Percentiles rank a stretch among this genome's conserved stretches.
These are phyloP conservation scores for Pogoniulus pusillus DNA, from an alignment of 2,797 vertebrate genomes.

Conservation along the genomic window DNA sequence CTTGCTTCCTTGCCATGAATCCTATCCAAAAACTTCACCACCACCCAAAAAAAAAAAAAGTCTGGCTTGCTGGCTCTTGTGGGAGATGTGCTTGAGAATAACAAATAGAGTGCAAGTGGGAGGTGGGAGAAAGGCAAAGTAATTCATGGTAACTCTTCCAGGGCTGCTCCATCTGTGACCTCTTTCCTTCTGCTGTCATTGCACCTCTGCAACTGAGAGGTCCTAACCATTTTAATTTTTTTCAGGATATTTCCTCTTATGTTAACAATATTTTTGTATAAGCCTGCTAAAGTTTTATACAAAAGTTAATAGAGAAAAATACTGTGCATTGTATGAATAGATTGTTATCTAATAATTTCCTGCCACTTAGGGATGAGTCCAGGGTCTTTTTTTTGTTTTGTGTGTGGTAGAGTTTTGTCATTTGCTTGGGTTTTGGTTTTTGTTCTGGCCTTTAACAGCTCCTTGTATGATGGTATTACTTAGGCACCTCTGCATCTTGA, in stretches of 20 bases:
- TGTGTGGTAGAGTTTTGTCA: background rate
- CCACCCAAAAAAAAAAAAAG: background rate
- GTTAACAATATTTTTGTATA: background rate
- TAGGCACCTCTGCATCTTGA: background rate
- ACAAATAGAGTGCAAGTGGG: slow-evolving; percentile 10
- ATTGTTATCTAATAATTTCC: background rate
- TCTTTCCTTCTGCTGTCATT: background rate
- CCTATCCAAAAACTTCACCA: background rate
- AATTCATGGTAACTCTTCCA: background rate
- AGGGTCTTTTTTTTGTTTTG: background rate
- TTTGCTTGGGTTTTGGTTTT: background rate
- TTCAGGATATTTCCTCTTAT: background rate
- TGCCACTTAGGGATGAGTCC: background rate
- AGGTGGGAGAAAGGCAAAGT: slow-evolving; percentile 33
- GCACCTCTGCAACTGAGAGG: background rate
- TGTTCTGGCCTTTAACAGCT: background rate
- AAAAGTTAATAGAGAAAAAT: background rate
- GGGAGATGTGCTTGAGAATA: slow-evolving; percentile 28
- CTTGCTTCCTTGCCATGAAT: slow-evolving; percentile 46
- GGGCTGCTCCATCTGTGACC: slow-evolving; percentile 23
- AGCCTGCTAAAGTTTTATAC: background rate
- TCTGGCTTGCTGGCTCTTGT: background rate
- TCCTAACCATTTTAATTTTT: background rate
- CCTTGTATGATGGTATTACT: background rate
- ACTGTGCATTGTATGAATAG: background rate